phyloP scores from a whole-genome alignment of 2,797 vertebrate species.

The Hoplostethus mediterraneus region DNA sequence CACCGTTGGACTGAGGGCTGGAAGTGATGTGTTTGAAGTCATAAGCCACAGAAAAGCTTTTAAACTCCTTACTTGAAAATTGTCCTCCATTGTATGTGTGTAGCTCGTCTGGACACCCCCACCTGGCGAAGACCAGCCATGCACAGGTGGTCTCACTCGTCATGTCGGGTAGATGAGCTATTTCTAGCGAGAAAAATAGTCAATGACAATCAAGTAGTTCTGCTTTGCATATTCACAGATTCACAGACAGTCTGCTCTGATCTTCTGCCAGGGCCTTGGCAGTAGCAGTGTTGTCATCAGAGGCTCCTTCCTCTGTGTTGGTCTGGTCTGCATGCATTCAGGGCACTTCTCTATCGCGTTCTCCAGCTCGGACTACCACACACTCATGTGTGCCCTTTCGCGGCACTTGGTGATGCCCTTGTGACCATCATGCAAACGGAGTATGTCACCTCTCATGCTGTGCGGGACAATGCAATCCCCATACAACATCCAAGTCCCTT shows the following conservation, averaged over 20 bases:
- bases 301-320: slow-evolving; percentile 26
- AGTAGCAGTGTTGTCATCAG: slow-evolving; percentile 26
- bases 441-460: too few relatives aligned
- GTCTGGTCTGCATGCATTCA: slow-evolving; percentile 14
- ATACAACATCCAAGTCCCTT: slow-evolving; percentile 19
- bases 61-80: slow-evolving; percentile 59
- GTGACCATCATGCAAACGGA: slow-evolving; percentile 22
- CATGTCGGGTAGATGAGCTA: slow-evolving; percentile 9
- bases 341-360: slow-evolving; percentile 8
- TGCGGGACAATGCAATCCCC: too few relatives aligned
- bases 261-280: slow-evolving; percentile 4
- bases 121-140: slow-evolving; percentile 50
- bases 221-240: slow-evolving; percentile 22
- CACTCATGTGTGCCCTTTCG: too few relatives aligned
- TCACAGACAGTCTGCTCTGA: slow-evolving; percentile 5
- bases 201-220: slow-evolving; percentile 21
- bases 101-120: slow-evolving; percentile 60
- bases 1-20: slow-evolving; percentile 66
- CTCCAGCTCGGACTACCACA: too few relatives aligned
- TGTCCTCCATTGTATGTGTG: slow-evolving; percentile 71
- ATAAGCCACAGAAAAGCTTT: slow-evolving; percentile 63
- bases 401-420: slow-evolving; percentile 34
- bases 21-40: slow-evolving; percentile 45
- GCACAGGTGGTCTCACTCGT: not conserved
- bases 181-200: slow-evolving; percentile 35